A percentile compares a stretch with the other conserved stretches of the same genome.
phyloP scores from a whole-genome alignment of 2,797 vertebrate genomes.

The Thamnophis elegans region DNA sequence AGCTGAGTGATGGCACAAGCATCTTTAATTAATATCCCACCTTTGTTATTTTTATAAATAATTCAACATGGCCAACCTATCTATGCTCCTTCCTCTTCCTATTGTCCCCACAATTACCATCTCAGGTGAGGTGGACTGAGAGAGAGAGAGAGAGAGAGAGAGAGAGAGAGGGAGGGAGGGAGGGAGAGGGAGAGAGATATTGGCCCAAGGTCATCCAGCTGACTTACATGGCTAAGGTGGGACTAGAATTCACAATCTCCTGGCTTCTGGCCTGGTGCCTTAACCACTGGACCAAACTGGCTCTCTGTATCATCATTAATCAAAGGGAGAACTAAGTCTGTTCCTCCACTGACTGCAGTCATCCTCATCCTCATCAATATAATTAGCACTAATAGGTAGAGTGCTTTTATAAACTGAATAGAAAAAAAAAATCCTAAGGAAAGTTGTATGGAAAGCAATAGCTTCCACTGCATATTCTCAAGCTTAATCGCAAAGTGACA shows the following conservation, averaged over 20 bases:
- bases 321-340: background rate
- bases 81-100: background rate
- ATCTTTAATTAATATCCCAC: background rate
- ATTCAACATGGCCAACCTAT: background rate
- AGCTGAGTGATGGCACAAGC: background rate
- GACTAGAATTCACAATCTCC: background rate
- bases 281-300: background rate
- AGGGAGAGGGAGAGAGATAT: no score
- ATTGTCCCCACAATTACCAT: background rate
- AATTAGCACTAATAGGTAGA: background rate
- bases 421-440: background rate
- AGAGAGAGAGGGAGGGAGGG: no score
- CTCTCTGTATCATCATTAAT: background rate
- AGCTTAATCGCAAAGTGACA: background rate
- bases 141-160: no score
- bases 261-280: no score
- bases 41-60: background rate
- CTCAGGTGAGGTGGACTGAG: background rate
- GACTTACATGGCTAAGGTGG: background rate
- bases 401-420: background rate
- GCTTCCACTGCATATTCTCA: background rate
- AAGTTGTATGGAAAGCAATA: no score
- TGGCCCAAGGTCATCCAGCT: background rate
- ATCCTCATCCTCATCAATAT: background rate
- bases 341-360: background rate